These are phyloP conservation scores for Sminthopsis crassicaudata DNA, from an alignment of 2,113 vertebrate species.

Conservation along the genomic window DNA sequence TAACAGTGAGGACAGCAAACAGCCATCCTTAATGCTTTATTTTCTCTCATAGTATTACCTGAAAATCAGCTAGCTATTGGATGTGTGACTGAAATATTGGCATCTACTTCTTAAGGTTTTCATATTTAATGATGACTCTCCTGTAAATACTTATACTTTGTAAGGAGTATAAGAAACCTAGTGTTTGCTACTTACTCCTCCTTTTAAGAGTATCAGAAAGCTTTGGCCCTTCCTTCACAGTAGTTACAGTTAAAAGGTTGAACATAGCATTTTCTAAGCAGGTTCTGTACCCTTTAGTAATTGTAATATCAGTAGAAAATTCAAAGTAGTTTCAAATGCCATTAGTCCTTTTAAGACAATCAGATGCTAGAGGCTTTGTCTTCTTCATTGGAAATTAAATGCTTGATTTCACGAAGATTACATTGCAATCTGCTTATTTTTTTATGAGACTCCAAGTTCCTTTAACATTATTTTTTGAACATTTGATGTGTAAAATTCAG, in stretches of 20 bases:
- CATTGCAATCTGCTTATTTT: conserved; percentile 27
- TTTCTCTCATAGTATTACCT: conserved; percentile 15
- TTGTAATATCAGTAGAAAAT: conserved; percentile 23
- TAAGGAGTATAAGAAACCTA: not conserved
- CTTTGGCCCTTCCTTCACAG: conserved; percentile 2
- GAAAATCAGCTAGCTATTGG: conserved; percentile 10
- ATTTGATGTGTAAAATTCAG: conserved; percentile 11
- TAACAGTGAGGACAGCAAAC: conserved; percentile 30
- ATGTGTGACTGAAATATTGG: not conserved
- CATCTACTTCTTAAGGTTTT: not conserved
- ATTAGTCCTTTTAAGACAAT: conserved; percentile 18
- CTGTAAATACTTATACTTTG: not conserved
- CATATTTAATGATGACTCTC: not conserved
- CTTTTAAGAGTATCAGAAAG: not conserved
- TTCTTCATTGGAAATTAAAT: conserved; percentile 16
- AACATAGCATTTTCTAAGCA: conserved; percentile 49
- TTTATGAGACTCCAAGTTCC: conserved; percentile 17
- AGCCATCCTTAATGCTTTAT: conserved; percentile 16
- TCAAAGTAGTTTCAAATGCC: conserved; percentile 5
- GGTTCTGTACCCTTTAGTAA: conserved; percentile 28
- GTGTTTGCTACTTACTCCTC: not conserved
- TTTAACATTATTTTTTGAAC: conserved; percentile 40
- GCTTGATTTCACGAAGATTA: not conserved
- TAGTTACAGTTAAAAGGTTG: conserved; percentile 17
- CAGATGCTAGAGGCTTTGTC: not conserved